Base-by-base conservation (phyloP, 2,113 vertebrate species). In the Corythornis cristatus region DNA sequence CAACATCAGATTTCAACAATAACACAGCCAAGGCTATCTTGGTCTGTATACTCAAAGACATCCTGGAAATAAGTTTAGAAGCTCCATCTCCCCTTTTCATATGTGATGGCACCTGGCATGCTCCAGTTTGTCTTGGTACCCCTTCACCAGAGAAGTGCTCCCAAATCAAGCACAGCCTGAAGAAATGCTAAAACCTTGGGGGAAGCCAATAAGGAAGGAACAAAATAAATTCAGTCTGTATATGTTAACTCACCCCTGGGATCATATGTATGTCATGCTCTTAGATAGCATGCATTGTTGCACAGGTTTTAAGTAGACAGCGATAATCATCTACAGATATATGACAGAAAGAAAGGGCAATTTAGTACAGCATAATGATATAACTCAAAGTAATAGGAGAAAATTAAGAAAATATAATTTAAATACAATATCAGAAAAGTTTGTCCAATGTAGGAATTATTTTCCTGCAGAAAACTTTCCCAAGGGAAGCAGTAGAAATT, bases 331-430 rank as follows among this genome's bases (percentile, higher is more conserved):
- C 89, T 74, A 87, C 37, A 87, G 67, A 76, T 60, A 54, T 5
- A 51, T 78, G 65, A 73, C 31, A 85, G 82, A 81, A 66, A 40
- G 75, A 84, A 65, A 90, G 37, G 85, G 72, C 57, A 93, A 83
- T 75, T 76, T 75, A 86, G 73, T 80, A 42, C 76, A 78, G 92
- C 40, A 19, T 20, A 72, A 57, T 48, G 75, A 87, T 85, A 88
- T 81, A 93, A 67, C 60, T 85, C 89, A 77, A 89, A 93, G 82
- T 88, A 92, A 88, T 10, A 46, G 50, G 50, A 78, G 57, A 86
- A 94, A 87, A 82, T 66, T 13, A 54, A 77, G 79, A 79, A 92
- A 94, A 91, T 83, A 87, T 96, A 93, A 89, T 84, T 90, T 92
- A 81, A 78, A 86, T 86, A 77, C 51, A 86, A 57, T 93, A 96